Conservation (phyloP, 2,113 vertebrate genomes). For the Varanus komodoensis region DNA sequence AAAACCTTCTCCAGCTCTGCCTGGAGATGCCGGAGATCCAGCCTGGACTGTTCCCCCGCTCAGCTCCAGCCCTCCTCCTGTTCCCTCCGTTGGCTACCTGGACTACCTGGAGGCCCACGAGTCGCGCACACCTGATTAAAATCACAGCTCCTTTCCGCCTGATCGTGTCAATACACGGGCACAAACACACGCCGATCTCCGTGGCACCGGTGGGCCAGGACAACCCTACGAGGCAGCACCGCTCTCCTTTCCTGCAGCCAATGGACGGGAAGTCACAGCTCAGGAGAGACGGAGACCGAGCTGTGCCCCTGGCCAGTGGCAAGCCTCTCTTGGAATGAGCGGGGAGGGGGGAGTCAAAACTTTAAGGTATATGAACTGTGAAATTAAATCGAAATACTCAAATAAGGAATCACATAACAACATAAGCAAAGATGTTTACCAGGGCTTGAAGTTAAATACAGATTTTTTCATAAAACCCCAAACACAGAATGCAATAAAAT, state of each 20-base stretch:
- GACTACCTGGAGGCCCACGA: too few relatives aligned
- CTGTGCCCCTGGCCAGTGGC: slow-evolving; percentile 23
- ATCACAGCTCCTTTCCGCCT: too few relatives aligned
- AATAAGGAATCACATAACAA: slow-evolving; percentile 81
- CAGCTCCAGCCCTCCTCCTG: too few relatives aligned
- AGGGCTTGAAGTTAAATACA: slow-evolving; percentile 88
- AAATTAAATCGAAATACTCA: slow-evolving; percentile 86
- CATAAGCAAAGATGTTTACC: slow-evolving; percentile 84
- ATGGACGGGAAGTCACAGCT: neutral
- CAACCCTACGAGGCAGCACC: neutral
- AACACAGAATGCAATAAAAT: slow-evolving; percentile 79
- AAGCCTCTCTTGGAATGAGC: slow-evolving; percentile 44
- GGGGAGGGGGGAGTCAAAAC: slow-evolving; percentile 73
- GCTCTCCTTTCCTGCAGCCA: neutral
- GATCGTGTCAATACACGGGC: too few relatives aligned
- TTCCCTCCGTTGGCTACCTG: too few relatives aligned
- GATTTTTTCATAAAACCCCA: slow-evolving; percentile 80
- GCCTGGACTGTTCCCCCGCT: too few relatives aligned
- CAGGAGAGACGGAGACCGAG: neutral
- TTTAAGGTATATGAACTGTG: slow-evolving; percentile 85
- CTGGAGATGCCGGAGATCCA: too few relatives aligned
- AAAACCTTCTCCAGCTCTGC: too few relatives aligned
- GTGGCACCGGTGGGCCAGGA: neutral
- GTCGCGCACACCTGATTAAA: too few relatives aligned
- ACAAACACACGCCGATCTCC: too few relatives aligned